Evolutionary conservation across 2,888 invertebrate genomes (phyloP), one percentile per base, ranked within the genome.

Genomic region (Smittia aterrima): DNA sequence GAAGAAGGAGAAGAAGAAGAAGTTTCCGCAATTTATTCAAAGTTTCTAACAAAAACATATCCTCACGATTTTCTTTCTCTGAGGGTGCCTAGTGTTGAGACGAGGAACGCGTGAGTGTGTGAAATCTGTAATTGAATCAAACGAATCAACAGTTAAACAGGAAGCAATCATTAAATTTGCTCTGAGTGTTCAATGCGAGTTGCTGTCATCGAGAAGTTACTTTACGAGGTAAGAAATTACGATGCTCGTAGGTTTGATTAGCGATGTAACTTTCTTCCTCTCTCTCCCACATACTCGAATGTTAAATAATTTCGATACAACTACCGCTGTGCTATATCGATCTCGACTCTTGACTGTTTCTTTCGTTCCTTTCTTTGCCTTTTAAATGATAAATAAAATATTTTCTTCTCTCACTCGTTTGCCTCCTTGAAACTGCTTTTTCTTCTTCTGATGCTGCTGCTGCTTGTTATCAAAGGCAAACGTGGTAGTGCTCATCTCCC

Each of bases 121-220:
- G 58, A 58, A 18, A 54, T 20, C 32, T 32, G 70, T 71, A 71
- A 71, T 71, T 71, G 53, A 71, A 71, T 71, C 70, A 71, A 58
- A 32, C 70, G 70, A 71, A 71, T 71, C 70, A 71, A 71, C 70
- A 71, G 70, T 71, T 71, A 54, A 54, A 25, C 27, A 25, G 53
- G 20, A 40, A 53, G 41, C 32, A 71, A 71, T 71, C 70, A 71
- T 71, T 54, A 71, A 27, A 53, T 54, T 27, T 25, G 16, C 47
- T 38, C 47, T 47, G 4, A 47, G 32, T n/a, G n/a, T 47, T 47
- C 47, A 47, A 47, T 47, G 16, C 47, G 16, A 32, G 32, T 32
- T 32, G 32, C 11, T n/a, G 11, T 47, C 47, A 58, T 58, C 58
- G 47, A 58, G 22, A 47, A n/a, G 3, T 47, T 47, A n/a, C 16